Evolutionary conservation across 2,113 vertebrate genomes (phyloP), one percentile per base, ranked within the genome.

Genomic region (Pyrgilauda ruficollis): DNA sequence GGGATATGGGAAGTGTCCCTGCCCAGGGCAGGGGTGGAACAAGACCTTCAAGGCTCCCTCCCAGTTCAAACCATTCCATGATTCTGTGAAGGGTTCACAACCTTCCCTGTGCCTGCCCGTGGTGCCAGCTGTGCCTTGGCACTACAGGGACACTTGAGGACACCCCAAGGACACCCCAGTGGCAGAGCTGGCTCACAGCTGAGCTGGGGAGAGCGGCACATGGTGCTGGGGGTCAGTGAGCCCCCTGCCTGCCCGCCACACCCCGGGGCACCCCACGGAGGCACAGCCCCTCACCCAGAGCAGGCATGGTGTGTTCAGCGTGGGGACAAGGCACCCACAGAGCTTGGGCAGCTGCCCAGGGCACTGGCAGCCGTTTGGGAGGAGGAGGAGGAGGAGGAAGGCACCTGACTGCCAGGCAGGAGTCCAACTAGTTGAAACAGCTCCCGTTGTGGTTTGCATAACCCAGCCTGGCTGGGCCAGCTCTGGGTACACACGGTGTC

Each of bases 371-470:
- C 55, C 5, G 0, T 88, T 70, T 39, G 0, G 43, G 52, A 75
- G 59, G 85, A 84, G 72, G 80, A 91, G 58, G 61, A 84, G 89
- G 64, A 96, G 89, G 91, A 88, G 84, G 74, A 91, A 89, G 85
- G 92, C 93, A 93, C 88, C 95, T 97, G 90, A 93, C 86, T 59
- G 70, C 68, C 64, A 90, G 87, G 95, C 92, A 89, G 37, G 87
- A 33, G 47, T 91, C 94, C 95, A 95, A 15, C 37, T 81, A 18
- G 83, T 74, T 77, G 75, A 86, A 88, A 80, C 43, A 31, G 87
- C 73, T 96, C 70, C 70, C 3, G 0, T 35, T 61, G 81, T 9
- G 28, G 84, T 84, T 93, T 92, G 85, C 94, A 68, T 67, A 90
- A 95, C 41, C 15, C 6, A 41, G 56, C 24, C 24, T 0, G 2